A percentile compares a stretch with the other conserved stretches of the same genome.
Conservation (phyloP, 2,888 invertebrate genomes). For the Oscheius sp. region DNA sequence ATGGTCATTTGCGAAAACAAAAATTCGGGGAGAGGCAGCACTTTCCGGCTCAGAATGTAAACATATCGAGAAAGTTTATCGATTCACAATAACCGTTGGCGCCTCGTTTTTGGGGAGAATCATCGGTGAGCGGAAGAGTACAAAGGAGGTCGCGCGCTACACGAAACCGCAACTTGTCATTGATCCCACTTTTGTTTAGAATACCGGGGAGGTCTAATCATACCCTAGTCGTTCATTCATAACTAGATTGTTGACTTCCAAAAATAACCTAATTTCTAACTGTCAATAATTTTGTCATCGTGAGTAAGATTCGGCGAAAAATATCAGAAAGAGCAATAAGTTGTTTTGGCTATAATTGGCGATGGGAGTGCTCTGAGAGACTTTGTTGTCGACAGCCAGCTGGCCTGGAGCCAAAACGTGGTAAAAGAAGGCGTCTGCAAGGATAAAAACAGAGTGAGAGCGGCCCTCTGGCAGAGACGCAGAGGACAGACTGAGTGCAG, state of each 20-base stretch:
- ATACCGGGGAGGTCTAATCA: no score
- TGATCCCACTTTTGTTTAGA: no score
- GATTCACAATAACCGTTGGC: slow-evolving; percentile 8
- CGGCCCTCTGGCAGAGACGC: slow-evolving; percentile 24
- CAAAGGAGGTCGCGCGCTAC: slow-evolving; percentile 21
- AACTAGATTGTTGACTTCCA: no score
- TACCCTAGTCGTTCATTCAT: no score
- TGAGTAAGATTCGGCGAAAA: no score
- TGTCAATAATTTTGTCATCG: no score
- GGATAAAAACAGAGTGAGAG: slow-evolving; percentile 34
- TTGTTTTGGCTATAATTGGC: no score
- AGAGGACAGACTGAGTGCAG: slow-evolving; percentile 4
- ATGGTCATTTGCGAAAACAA: slow-evolving; percentile 32
- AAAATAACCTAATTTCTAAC: no score
- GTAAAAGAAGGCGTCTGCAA: slow-evolving; percentile 29
- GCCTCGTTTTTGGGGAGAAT: slow-evolving; percentile 11
- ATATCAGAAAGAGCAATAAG: no score
- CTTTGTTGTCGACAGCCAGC: no score
- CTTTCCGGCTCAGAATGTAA: slow-evolving; percentile 5
- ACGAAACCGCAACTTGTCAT: no score
- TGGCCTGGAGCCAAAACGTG: slow-evolving; percentile 26
- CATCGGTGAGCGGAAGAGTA: slow-evolving; percentile 8
- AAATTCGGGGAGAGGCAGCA: slow-evolving; percentile 17
- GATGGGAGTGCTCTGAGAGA: no score
- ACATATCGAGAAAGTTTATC: slow-evolving; percentile 7